Conservation (phyloP, 2,797 vertebrate species). For the Myiotriccus ornatus region DNA sequence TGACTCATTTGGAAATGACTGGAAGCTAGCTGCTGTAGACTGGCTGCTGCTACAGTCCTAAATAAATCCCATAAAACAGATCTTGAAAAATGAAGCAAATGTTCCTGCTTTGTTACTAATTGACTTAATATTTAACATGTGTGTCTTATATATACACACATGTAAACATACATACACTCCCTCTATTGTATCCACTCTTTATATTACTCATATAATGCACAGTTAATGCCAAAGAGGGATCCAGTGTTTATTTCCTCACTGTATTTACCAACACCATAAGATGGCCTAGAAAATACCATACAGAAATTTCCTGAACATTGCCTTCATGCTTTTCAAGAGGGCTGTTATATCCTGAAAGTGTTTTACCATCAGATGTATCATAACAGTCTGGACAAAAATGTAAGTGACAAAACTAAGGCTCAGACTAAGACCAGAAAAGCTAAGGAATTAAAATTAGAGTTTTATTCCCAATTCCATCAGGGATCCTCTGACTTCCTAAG, state of each 20-base stretch:
- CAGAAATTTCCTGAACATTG: not conserved
- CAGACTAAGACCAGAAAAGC: not conserved
- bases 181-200: not conserved
- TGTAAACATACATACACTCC: not conserved
- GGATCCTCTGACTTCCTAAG: not conserved
- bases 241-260: not conserved
- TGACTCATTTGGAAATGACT: constrained; percentile 69
- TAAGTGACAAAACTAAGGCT: not conserved
- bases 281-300: not conserved
- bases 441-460: not conserved
- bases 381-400: not conserved
- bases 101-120: not conserved
- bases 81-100: constrained; percentile 29
- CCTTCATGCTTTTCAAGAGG: not conserved
- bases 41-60: constrained; percentile 50
- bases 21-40: constrained; percentile 64
- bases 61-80: constrained; percentile 45
- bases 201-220: not conserved
- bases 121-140: constrained; percentile 1
- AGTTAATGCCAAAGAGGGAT: not conserved
- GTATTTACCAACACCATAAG: not conserved
- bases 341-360: not conserved
- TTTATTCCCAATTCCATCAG: not conserved
- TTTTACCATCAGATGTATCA: not conserved
- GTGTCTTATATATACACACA: not conserved